These are phyloP conservation scores for Trachythela sp. DNA, from an alignment of 64 coral and sea anemone species.

Conservation along the genomic window DNA sequence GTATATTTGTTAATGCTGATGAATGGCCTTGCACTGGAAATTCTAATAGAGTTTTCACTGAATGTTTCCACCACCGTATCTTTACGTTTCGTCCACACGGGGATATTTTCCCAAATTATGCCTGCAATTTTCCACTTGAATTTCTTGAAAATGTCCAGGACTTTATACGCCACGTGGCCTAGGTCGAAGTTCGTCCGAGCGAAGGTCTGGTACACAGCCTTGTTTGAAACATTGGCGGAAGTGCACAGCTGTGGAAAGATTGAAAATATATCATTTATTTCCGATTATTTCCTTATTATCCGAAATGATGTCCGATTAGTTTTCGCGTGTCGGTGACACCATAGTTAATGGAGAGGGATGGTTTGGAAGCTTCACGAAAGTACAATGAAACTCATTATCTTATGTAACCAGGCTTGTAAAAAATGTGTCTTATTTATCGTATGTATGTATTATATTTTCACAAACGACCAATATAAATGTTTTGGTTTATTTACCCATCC, in stretches of 20 bases:
- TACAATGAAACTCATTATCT: no score
- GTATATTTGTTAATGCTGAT: not conserved
- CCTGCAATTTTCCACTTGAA: constrained; percentile 71
- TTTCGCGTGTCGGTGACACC: no score
- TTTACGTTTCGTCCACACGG: not conserved
- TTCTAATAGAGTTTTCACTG: not conserved
- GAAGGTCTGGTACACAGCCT: constrained; percentile 80
- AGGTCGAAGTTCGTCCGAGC: constrained; percentile 79
- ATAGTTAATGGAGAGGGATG: no score
- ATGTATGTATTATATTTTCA: no score
- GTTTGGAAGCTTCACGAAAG: no score
- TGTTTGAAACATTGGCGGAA: constrained; percentile 62
- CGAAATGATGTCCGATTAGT: no score
- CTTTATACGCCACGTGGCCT: constrained; percentile 52
- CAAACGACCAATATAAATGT: no score
- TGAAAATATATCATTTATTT: not conserved
- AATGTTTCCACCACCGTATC: not conserved
- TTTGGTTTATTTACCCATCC: no score
- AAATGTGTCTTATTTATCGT: no score
- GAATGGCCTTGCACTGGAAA: not conserved
- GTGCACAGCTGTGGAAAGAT: constrained; percentile 58
- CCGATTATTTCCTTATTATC: no score
- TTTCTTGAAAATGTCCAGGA: constrained; percentile 57
- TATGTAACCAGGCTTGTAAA: no score
- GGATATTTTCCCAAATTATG: constrained; percentile 54